Conservation (phyloP, 92 coral and sea anemone genomes). For the Porites lobata region DNA sequence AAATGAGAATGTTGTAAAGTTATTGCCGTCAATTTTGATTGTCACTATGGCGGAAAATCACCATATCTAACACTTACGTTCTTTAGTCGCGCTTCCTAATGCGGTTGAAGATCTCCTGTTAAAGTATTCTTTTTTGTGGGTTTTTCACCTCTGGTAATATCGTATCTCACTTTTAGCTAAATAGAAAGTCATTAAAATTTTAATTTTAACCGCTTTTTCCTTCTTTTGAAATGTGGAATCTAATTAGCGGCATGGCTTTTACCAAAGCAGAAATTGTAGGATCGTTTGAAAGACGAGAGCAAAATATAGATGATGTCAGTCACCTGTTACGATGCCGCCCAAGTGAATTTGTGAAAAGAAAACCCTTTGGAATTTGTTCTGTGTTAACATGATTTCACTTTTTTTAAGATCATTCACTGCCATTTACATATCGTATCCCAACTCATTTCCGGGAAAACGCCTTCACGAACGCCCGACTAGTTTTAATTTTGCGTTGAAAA, state of each 20-base stretch:
- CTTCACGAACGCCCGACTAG: constrained; percentile 12
- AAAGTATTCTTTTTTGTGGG: background rate
- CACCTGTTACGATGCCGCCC: background rate
- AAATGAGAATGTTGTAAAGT: background rate
- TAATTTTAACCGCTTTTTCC: constrained; percentile 26
- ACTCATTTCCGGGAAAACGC: constrained; percentile 38
- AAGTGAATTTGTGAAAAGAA: background rate
- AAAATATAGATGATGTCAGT: background rate
- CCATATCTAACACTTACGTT: background rate
- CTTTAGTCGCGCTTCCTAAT: constrained; percentile 4
- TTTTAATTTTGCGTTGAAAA: constrained; percentile 38
- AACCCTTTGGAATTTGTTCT: background rate
- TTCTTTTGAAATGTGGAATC: constrained; percentile 30
- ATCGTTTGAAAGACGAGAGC: constrained; percentile 2
- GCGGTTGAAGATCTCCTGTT: constrained; percentile 1
- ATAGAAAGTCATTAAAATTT: constrained; percentile 49
- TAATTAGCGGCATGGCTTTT: constrained; percentile 41
- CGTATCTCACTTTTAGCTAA: constrained; percentile 26
- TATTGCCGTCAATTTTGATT: constrained; percentile 15
- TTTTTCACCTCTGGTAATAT: background rate
- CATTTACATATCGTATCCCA: constrained; percentile 20
- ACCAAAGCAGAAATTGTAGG: background rate
- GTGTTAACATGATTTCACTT: constrained; percentile 14
- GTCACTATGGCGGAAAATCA: constrained; percentile 7
- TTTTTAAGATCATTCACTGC: constrained; percentile 15